phyloP scores from a whole-genome alignment of 2,797 vertebrate species.

The Onychomys torridus region DNA sequence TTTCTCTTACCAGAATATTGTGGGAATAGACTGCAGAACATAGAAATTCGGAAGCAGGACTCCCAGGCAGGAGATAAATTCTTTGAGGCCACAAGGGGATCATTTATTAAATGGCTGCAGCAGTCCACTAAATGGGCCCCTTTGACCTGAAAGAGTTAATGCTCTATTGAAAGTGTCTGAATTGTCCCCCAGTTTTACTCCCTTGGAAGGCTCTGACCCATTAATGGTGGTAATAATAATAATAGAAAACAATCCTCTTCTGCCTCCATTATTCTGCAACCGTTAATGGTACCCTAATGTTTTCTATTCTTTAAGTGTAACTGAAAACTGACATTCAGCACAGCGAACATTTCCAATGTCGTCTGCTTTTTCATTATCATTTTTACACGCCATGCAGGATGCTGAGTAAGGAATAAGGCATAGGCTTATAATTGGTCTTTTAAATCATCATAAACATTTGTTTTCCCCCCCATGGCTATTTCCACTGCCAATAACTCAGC shows the following conservation, averaged over 20 bases:
- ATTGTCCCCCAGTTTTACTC: slow-evolving; percentile 72
- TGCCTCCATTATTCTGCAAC: slow-evolving; percentile 73
- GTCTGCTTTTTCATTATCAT: slow-evolving; percentile 76
- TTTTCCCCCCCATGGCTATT: slow-evolving; percentile 62
- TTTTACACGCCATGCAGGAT: slow-evolving; percentile 80
- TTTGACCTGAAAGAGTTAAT: slow-evolving; percentile 84
- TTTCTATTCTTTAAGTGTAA: slow-evolving; percentile 78
- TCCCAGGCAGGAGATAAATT: slow-evolving; percentile 77
- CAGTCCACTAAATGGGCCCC: slow-evolving; percentile 75
- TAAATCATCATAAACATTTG: slow-evolving; percentile 86
- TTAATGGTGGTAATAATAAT: slow-evolving; percentile 84
- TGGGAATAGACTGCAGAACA: slow-evolving; percentile 49
- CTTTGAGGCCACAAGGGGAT: slow-evolving; percentile 70
- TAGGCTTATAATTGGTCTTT: slow-evolving; percentile 83
- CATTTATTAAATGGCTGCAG: slow-evolving; percentile 73
- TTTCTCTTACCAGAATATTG: slow-evolving; percentile 67
- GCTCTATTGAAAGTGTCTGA: slow-evolving; percentile 79
- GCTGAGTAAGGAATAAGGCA: slow-evolving; percentile 85
- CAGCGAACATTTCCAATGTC: slow-evolving; percentile 82
- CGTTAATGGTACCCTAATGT: slow-evolving; percentile 77
- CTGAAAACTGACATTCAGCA: slow-evolving; percentile 79
- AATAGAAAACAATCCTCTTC: slow-evolving; percentile 80
- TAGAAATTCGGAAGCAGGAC: slow-evolving; percentile 58
- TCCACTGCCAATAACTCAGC: slow-evolving; percentile 77
- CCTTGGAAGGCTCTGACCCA: slow-evolving; percentile 78